Evolutionary conservation across 2,888 invertebrate genomes (phyloP).

Genomic region (Platerodrilus igneus): DNA sequence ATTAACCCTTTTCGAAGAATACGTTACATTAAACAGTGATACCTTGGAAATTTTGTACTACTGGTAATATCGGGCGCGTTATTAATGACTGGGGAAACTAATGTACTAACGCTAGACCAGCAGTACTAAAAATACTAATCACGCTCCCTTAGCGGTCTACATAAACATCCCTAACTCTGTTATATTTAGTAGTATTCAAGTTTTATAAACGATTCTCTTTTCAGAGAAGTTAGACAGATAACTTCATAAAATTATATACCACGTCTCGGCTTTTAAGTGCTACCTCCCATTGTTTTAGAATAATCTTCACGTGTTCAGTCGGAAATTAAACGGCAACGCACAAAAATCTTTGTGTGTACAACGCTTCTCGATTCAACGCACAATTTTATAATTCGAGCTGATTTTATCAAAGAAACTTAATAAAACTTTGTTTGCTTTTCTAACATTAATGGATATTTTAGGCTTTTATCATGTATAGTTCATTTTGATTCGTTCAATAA

Average conservation of each 20-base stretch:
- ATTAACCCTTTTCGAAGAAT: constrained; percentile 25
- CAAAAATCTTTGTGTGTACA: constrained; percentile 38
- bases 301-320: constrained; percentile 38
- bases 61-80: constrained; percentile 29
- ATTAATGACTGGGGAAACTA: constrained; percentile 29
- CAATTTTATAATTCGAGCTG: constrained; percentile 44
- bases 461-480: constrained; percentile 43
- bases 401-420: constrained; percentile 44
- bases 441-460: constrained; percentile 45
- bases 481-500: constrained; percentile 40
- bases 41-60: constrained; percentile 28
- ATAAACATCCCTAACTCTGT: too few species aligned
- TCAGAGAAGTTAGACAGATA: too few species aligned
- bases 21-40: constrained; percentile 29
- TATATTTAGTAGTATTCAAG: too few species aligned
- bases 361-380: constrained; percentile 39
- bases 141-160: too few species aligned
- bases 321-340: constrained; percentile 40
- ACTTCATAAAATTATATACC: too few species aligned
- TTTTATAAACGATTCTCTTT: too few species aligned
- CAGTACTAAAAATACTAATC: too few species aligned
- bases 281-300: constrained; percentile 34
- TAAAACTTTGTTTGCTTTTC: constrained; percentile 41
- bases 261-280: constrained; percentile 33
- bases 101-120: too few species aligned